Evolutionary conservation across 2,888 invertebrate species (phyloP).

Genomic region (Nephrotoma flavescens): DNA sequence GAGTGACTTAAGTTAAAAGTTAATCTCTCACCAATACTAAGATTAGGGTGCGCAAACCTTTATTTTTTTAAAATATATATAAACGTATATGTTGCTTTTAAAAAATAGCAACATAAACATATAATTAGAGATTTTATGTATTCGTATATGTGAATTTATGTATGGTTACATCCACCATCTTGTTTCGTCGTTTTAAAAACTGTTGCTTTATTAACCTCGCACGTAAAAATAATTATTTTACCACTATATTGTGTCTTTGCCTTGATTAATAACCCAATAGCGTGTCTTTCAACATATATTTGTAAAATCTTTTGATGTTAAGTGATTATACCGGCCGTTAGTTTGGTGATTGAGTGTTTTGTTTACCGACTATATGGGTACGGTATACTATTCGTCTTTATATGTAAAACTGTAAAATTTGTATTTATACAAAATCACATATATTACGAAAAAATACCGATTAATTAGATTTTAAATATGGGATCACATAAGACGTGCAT

Average conservation of each 20-base stretch:
- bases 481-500: neutral
- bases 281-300: neutral
- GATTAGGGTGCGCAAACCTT: neutral
- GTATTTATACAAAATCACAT: neutral
- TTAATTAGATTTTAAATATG: neutral
- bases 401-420: neutral
- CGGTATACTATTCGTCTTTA: neutral
- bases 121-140: neutral
- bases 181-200: neutral
- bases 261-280: neutral
- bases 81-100: neutral
- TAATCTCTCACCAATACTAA: neutral
- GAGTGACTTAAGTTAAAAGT: neutral
- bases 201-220: neutral
- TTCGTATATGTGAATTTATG: neutral
- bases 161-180: neutral
- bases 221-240: neutral
- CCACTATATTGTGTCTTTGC: neutral
- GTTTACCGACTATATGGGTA: neutral
- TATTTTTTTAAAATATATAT: neutral
- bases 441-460: neutral
- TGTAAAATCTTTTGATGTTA: neutral
- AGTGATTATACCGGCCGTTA: neutral
- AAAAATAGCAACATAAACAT: neutral
- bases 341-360: neutral